Conservation (phyloP, 2,888 invertebrate species). For the Terebella lapidaria region DNA sequence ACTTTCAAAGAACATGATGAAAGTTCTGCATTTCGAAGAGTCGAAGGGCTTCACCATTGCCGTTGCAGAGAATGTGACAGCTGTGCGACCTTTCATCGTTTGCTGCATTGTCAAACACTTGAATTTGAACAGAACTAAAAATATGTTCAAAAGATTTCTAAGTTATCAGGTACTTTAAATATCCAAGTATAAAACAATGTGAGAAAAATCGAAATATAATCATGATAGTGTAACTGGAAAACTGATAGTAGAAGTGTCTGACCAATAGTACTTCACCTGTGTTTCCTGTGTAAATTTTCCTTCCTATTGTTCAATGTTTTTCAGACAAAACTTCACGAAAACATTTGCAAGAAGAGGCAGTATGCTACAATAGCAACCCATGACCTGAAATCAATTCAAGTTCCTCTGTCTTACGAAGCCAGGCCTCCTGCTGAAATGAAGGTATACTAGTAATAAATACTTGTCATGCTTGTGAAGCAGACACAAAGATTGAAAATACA, state of each 20-base stretch:
- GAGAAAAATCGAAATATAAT: no score
- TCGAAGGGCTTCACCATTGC: constrained; percentile 30
- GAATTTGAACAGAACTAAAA: constrained; percentile 59
- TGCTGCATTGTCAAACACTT: constrained; percentile 69
- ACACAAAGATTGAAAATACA: no score
- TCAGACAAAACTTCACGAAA: constrained; percentile 63
- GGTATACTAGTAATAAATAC: no score
- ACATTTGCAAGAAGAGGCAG: constrained; percentile 72
- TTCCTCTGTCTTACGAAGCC: constrained; percentile 66
- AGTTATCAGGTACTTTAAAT: constrained; percentile 60
- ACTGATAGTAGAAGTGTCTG: no score
- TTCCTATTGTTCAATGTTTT: no score
- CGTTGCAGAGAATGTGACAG: constrained; percentile 54
- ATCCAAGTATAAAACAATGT: no score
- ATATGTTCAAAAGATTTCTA: constrained; percentile 70
- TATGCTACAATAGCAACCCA: constrained; percentile 79
- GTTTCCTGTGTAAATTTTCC: no score
- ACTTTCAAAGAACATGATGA: constrained; percentile 52
- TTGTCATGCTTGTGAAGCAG: no score
- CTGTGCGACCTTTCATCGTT: constrained; percentile 67
- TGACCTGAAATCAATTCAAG: constrained; percentile 64
- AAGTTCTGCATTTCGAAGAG: constrained; percentile 49
- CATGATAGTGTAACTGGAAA: no score
- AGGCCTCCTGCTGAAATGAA: constrained; percentile 62
- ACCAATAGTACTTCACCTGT: no score